Evolutionary conservation across 53 echinoderm and acorn worm genomes (phyloP).

Genomic region (Hippasteria phrygiana): DNA sequence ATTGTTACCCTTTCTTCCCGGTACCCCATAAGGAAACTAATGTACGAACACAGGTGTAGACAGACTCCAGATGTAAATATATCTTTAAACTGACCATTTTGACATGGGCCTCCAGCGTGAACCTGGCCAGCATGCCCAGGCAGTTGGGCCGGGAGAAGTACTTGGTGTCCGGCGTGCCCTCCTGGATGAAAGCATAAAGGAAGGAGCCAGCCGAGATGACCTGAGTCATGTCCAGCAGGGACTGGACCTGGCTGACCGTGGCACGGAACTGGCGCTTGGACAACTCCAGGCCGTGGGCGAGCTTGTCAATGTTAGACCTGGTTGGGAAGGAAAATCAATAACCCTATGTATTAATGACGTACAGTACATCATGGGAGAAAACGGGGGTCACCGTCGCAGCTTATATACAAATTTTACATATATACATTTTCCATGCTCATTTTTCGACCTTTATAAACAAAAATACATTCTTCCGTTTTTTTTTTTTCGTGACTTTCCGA

Average conservation of each 20-base stretch:
- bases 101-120: slow-evolving; percentile 92
- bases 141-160: slow-evolving; percentile 92
- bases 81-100: slow-evolving; percentile 79
- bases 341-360: neutral
- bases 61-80: no score
- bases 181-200: slow-evolving; percentile 95
- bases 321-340: neutral
- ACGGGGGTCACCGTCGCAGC: no score
- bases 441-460: no score
- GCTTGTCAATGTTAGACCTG: slow-evolving; percentile 83
- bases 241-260: slow-evolving; percentile 87
- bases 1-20: no score
- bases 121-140: slow-evolving; percentile 89
- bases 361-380: no score
- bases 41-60: no score
- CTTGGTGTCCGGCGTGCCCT: slow-evolving; percentile 89
- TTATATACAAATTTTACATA: no score
- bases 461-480: no score
- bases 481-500: no score
- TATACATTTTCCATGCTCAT: no score
- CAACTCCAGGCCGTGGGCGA: slow-evolving; percentile 77
- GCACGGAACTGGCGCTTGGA: slow-evolving; percentile 90
- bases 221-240: slow-evolving; percentile 95
- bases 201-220: slow-evolving; percentile 97
- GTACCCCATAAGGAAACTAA: no score